phyloP scores from a whole-genome alignment of 2,888 invertebrate genomes.

The Cactoblastis cactorum region DNA sequence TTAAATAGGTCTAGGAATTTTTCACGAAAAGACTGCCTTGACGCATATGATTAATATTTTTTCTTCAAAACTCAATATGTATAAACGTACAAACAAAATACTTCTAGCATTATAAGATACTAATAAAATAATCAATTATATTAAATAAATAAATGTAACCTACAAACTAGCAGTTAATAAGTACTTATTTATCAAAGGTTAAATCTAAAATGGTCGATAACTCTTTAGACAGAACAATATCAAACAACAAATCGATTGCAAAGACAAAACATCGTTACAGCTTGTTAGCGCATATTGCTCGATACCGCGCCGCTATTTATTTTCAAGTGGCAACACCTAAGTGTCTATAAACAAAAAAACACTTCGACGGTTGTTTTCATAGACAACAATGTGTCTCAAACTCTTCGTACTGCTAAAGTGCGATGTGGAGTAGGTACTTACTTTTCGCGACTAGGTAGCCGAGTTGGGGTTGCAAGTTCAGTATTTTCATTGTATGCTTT shows the following conservation, averaged over 20 bases:
- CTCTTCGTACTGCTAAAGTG: constrained; percentile 51
- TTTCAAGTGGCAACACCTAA: constrained; percentile 76
- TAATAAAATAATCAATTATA: neutral
- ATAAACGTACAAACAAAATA: no score
- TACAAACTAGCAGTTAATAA: constrained; percentile 2
- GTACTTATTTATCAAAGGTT: constrained; percentile 25
- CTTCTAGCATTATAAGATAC: no score
- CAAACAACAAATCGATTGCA: constrained; percentile 54
- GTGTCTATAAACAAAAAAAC: constrained; percentile 78
- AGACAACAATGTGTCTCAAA: constrained; percentile 68
- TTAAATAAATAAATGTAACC: neutral
- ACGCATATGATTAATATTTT: no score
- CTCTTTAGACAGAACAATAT: constrained; percentile 44
- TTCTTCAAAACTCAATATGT: no score
- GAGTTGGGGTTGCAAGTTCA: constrained; percentile 63
- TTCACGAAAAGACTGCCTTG: no score
- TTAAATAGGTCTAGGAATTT: no score
- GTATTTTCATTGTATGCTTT: constrained; percentile 83
- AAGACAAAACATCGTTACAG: constrained; percentile 68
- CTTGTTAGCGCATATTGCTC: constrained; percentile 73
- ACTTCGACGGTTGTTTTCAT: constrained; percentile 74
- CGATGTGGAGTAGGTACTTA: constrained; percentile 66
- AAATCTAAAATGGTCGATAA: constrained; percentile 36
- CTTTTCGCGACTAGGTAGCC: constrained; percentile 76
- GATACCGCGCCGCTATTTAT: constrained; percentile 71